Conservation (phyloP, 2,113 vertebrate species). For the Vicugna pacos region DNA sequence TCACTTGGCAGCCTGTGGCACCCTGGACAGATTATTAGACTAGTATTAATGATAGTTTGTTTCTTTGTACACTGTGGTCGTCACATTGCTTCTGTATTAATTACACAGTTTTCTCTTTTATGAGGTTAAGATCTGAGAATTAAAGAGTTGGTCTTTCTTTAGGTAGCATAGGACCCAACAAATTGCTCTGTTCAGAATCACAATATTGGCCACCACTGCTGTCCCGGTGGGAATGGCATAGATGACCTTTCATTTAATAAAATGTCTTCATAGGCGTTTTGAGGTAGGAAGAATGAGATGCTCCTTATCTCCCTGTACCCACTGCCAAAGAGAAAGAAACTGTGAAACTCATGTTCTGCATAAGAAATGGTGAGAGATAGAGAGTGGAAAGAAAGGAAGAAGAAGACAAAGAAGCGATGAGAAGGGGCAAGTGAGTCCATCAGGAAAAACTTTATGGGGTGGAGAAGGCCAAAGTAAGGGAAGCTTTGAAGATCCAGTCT, state of each 20-base stretch:
- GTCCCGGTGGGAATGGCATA: background rate
- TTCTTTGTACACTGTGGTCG: background rate
- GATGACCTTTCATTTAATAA: conserved; percentile 3
- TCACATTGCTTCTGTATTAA: background rate
- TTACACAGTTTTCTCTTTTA: background rate
- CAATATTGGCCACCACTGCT: background rate
- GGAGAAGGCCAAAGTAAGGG: background rate
- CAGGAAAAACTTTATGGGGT: background rate
- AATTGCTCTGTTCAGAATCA: background rate
- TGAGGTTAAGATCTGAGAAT: background rate
- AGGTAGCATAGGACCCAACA: background rate
- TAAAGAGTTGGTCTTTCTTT: background rate
- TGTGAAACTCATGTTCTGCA: background rate
- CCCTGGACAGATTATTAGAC: background rate
- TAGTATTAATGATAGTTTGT: background rate
- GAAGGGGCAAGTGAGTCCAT: background rate
- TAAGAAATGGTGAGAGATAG: background rate
- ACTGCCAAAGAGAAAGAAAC: background rate
- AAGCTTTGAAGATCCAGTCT: background rate
- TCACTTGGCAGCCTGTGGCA: background rate
- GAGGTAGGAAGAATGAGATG: background rate
- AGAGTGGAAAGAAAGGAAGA: background rate
- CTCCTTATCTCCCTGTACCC: background rate
- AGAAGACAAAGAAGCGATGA: background rate
- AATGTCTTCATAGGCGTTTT: background rate